Conservation (phyloP, 2,888 invertebrate genomes). For the Physocephala rufipes region DNA sequence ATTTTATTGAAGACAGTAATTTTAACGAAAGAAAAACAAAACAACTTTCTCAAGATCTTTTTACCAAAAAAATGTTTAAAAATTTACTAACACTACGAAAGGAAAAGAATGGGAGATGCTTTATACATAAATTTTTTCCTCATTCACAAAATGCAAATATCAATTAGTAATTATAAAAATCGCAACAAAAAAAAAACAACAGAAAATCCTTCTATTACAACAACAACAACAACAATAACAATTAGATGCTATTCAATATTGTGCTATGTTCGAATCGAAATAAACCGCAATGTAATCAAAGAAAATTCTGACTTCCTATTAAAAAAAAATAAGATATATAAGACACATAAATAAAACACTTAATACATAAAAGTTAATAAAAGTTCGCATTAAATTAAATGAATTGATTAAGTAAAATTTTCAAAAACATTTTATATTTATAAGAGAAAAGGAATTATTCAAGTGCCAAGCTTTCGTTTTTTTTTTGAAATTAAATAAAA, state of each 20-base stretch:
- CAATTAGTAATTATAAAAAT: neutral
- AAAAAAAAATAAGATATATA: no score
- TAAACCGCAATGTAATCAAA: neutral
- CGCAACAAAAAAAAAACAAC: constrained; percentile 4
- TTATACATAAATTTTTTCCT: neutral
- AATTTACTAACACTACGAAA: neutral
- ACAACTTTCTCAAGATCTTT: constrained; percentile 21
- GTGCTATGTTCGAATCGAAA: constrained; percentile 13
- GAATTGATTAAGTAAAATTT: no score
- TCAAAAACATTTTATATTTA: no score
- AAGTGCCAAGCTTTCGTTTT: constrained; percentile 31
- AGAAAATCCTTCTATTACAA: neutral
- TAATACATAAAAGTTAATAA: no score
- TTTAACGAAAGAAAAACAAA: neutral
- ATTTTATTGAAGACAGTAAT: neutral
- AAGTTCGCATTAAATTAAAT: neutral
- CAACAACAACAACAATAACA: neutral
- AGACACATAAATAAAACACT: neutral
- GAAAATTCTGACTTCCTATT: no score
- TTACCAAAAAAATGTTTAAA: neutral
- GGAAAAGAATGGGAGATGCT: neutral
- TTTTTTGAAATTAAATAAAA: neutral
- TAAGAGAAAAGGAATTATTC: neutral
- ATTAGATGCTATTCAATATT: constrained; percentile 17
- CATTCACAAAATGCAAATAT: neutral